These are phyloP conservation scores for Zaprionus vittiger DNA, from an alignment of 1,140 invertebrate genomes.

Conservation along the genomic window DNA sequence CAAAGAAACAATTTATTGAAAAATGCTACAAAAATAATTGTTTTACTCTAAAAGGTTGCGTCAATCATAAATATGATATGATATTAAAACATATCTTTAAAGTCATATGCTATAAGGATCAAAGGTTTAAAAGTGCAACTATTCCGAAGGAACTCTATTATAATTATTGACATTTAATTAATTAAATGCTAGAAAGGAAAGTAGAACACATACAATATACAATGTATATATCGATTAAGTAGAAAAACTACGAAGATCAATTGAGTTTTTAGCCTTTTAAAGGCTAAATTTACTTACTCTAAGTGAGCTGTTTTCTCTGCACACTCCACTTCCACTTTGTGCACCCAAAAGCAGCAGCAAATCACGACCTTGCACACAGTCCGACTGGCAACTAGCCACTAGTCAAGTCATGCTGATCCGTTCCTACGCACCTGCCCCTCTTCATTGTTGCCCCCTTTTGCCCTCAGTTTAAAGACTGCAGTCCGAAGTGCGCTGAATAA, in stretches of 20 bases:
- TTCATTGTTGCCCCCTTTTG: background rate
- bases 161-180: no score
- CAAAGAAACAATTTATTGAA: no score
- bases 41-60: no score
- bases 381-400: slow-evolving; percentile 27
- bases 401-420: slow-evolving; percentile 21
- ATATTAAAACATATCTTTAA: no score
- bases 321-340: background rate
- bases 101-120: no score
- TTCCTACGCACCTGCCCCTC: background rate
- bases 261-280: no score
- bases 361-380: background rate
- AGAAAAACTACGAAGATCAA: no score
- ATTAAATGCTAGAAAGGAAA: background rate
- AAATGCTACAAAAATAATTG: no score
- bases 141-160: no score
- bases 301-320: background rate
- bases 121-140: no score
- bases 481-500: slow-evolving; percentile 48
- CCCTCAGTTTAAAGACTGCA: background rate
- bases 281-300: background rate
- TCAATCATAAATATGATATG: no score
- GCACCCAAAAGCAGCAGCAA: background rate
- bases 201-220: background rate
- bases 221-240: background rate